Conservation (phyloP, 2,797 vertebrate genomes). For the Gallinago stenura region DNA sequence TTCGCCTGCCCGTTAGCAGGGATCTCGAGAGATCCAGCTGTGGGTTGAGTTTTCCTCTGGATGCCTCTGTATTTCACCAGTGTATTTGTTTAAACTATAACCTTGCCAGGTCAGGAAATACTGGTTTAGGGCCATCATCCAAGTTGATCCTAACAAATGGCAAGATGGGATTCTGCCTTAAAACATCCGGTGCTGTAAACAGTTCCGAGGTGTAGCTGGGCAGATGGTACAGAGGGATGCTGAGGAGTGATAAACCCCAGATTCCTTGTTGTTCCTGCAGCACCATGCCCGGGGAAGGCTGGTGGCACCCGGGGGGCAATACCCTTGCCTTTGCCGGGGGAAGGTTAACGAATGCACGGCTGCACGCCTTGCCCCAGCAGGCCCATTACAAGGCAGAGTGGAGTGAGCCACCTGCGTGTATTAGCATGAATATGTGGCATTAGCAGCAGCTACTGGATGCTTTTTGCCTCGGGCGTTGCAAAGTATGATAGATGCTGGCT, state of each 20-base stretch:
- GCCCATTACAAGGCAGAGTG: slow-evolving; percentile 15
- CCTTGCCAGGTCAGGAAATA: background rate
- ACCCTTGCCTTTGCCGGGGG: background rate
- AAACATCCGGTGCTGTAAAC: background rate
- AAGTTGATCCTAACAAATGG: background rate
- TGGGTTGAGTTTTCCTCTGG: background rate
- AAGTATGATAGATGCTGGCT: slow-evolving; percentile 15
- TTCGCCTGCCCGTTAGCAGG: background rate
- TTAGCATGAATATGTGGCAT: slow-evolving; percentile 37
- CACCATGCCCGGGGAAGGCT: background rate
- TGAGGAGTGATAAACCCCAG: background rate
- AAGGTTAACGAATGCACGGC: slow-evolving; percentile 45
- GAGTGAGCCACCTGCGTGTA: background rate
- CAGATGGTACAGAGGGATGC: background rate
- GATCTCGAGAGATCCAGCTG: background rate
- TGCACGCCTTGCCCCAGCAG: slow-evolving; percentile 47
- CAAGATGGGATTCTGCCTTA: background rate
- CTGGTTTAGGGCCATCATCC: background rate
- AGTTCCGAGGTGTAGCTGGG: background rate
- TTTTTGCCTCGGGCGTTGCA: slow-evolving; percentile 3
- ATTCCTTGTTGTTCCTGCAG: background rate
- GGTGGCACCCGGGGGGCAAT: background rate
- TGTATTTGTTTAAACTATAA: background rate
- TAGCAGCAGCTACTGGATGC: slow-evolving; percentile 25
- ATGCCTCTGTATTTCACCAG: background rate